Base-by-base conservation (phyloP, 2,888 invertebrate genomes). In the Anoncus sp. region DNA sequence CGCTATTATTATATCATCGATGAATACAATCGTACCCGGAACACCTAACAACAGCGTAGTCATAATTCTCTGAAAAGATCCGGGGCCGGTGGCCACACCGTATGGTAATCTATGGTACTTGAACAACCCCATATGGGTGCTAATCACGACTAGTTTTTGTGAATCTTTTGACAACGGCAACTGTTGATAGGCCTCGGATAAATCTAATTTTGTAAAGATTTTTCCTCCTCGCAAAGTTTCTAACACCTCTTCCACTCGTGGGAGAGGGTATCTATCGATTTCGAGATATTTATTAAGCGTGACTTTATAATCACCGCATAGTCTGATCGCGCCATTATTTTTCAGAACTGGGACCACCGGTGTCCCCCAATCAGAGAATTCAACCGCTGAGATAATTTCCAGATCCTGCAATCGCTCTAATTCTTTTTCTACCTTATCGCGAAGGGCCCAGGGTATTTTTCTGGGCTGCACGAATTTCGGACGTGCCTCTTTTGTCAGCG, bases 111-210 rank as follows among this genome's bases (percentile, higher is more conserved):
- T 40, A 18, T 70, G n/a, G 9, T 38, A 60, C 20, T 40, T 40
- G 69, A 86, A 90, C 7, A 87, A 78, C 0, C 88, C 89, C 63
- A 83, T 85, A 69, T 87, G 88, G 1, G 88, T 90, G 47, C 81
- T 83, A 18, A 89, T 85, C 2, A 87, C 87, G 24, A 84, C 85
- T 2, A 84, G 73, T 43, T 85, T 80, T 24, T 87, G 83, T 2
- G 87, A 82, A 70, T 85, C 78, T 43, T 88, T 82, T 67, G 86
- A 86, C 6, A 89, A 79, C 5, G 47, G 27, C 16, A 87, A 60
- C 81, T 91, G 89, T 73, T 87, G 85, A 78, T 89, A 91, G 7
- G 89, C 89, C 66, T 89, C 85, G 3, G 82, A 79, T 10, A 90
- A 80, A 79, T 91, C 90, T 9, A 91, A 73, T 77, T 88, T 89